These are phyloP conservation scores for Petroica traversi DNA, from an alignment of 2,113 vertebrate species.

Conservation along the genomic window DNA sequence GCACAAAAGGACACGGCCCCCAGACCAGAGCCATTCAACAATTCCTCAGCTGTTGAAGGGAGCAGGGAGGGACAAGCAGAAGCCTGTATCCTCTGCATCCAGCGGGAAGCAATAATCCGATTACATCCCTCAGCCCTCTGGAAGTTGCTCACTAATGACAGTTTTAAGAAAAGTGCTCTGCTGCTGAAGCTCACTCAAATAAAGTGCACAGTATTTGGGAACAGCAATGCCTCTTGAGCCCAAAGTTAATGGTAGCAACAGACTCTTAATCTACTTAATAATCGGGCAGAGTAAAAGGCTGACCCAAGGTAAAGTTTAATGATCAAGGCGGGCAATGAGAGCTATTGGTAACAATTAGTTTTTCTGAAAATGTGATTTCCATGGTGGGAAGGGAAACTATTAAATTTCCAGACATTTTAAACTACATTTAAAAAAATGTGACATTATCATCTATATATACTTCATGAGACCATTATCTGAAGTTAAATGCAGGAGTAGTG, in stretches of 20 bases:
- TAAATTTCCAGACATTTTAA: not conserved
- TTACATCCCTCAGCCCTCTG: not conserved
- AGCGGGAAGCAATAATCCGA: not conserved
- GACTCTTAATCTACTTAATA: slow-evolving; percentile 8
- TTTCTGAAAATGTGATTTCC: not conserved
- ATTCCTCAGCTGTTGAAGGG: not conserved
- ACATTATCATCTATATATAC: not conserved
- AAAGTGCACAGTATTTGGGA: not conserved
- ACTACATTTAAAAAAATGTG: not conserved
- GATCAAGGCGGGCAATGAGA: not conserved
- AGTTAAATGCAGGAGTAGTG: not conserved
- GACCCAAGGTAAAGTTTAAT: slow-evolving; percentile 30
- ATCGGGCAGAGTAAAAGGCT: slow-evolving; percentile 1
- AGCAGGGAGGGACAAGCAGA: not conserved
- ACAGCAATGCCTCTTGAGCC: not conserved
- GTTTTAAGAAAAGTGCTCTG: not conserved
- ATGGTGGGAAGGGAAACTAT: not conserved
- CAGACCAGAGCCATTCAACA: not conserved
- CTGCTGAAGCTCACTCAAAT: not conserved
- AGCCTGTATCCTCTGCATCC: not conserved
- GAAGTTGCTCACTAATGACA: not conserved
- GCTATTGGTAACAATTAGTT: not conserved
- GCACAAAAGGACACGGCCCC: not conserved
- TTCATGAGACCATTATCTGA: not conserved
- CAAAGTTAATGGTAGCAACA: not conserved